Evolutionary conservation across 2,888 invertebrate genomes (phyloP).

Genomic region (Tanypteryx hageni): DNA sequence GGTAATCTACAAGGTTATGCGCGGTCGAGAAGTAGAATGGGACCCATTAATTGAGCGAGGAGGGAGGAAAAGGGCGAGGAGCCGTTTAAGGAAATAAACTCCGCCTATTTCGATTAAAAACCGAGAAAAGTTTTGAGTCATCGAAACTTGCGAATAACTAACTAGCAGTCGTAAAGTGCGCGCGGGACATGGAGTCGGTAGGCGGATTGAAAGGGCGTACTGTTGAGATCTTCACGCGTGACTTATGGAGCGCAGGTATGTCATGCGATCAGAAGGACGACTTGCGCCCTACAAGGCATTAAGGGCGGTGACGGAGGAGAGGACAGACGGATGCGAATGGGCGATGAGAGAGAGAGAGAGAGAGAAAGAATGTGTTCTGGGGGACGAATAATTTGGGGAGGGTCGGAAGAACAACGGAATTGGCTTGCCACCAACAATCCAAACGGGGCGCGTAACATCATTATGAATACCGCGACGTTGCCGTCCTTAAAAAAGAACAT

Average conservation of each 20-base stretch:
- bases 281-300: constrained; percentile 4
- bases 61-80: no score
- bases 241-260: constrained; percentile 34
- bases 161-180: no score
- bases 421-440: not conserved
- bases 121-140: no score
- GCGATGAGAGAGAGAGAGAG: constrained; percentile 30
- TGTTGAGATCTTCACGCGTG: constrained; percentile 30
- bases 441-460: not conserved
- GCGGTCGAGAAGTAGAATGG: no score
- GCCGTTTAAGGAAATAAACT: no score
- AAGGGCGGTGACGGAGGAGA: constrained; percentile 44
- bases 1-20: no score
- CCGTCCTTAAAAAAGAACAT: not conserved
- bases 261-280: constrained; percentile 41
- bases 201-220: constrained; percentile 45
- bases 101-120: no score
- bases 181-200: not conserved
- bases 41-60: no score
- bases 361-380: not conserved
- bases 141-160: no score
- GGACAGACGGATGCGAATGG: not conserved
- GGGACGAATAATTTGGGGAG: not conserved
- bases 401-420: not conserved
- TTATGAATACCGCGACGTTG: not conserved